Conservation (phyloP, 2,888 invertebrate species). For the Tipula lateralis region DNA sequence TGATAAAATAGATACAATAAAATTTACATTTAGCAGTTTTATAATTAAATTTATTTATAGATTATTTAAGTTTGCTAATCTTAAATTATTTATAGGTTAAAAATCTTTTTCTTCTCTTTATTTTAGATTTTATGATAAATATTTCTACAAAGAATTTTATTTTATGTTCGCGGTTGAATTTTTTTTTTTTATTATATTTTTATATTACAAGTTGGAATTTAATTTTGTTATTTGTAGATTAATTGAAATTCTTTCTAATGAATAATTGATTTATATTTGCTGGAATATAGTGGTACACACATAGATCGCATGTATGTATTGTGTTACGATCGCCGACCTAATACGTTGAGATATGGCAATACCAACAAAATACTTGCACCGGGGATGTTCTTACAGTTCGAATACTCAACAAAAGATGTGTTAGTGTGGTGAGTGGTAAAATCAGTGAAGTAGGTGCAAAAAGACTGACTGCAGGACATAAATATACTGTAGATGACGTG, state of each 20-base stretch:
- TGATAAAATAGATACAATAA: constrained; percentile 14
- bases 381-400: background rate
- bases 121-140: background rate
- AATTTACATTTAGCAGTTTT: constrained; percentile 11
- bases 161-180: background rate
- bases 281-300: no score
- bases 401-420: no score
- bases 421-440: no score
- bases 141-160: background rate
- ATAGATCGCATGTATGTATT: no score
- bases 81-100: constrained; percentile 11
- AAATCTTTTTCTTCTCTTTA: background rate
- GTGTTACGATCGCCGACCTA: no score
- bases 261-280: background rate
- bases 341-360: no score
- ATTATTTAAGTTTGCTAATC: constrained; percentile 19
- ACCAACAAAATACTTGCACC: no score
- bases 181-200: no score
- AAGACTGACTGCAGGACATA: no score
- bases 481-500: no score
- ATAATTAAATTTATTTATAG: constrained; percentile 11
- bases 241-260: background rate
- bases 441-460: no score
- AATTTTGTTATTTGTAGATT: background rate
- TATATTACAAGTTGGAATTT: background rate